A percentile compares a stretch with the other conserved stretches of the same genome.
Evolutionary conservation across 2,797 vertebrate genomes (phyloP).

Genomic region (Siniperca obscura): DNA sequence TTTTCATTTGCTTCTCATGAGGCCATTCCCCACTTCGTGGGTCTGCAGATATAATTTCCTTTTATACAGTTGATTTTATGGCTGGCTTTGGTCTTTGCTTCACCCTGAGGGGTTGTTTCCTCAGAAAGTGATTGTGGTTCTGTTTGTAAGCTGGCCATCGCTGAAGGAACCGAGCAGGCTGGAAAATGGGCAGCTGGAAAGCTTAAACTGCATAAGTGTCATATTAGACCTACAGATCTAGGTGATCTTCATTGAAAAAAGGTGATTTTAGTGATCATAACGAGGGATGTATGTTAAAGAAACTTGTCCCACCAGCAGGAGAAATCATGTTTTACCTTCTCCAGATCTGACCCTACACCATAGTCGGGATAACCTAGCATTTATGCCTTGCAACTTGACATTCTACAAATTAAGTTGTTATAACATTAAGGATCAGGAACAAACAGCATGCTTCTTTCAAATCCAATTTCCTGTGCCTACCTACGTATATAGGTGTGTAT

Average conservation of each 20-base stretch:
- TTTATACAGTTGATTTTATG: constrained; percentile 72
- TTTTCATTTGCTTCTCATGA: constrained; percentile 64
- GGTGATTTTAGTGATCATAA: not conserved
- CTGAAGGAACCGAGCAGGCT: constrained; percentile 27
- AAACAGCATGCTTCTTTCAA: too few species aligned
- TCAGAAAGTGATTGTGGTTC: constrained; percentile 33
- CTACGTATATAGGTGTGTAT: not conserved
- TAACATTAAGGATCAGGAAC: too few species aligned
- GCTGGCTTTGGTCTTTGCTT: constrained; percentile 66
- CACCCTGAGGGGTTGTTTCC: constrained; percentile 48
- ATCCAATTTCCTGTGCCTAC: too few species aligned
- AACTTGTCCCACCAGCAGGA: not conserved
- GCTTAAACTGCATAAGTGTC: not conserved
- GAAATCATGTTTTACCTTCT: not conserved
- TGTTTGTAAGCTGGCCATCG: constrained; percentile 28
- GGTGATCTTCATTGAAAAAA: not conserved
- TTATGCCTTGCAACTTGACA: too few species aligned
- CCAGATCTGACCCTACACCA: not conserved
- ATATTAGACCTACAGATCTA: not conserved
- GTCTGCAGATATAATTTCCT: constrained; percentile 73
- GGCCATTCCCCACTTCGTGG: constrained; percentile 67
- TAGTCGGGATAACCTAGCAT: not conserved
- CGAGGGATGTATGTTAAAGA: not conserved
- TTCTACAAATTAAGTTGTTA: too few species aligned
- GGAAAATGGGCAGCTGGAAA: constrained; percentile 12